A percentile compares a stretch with the other conserved stretches of the same genome.
These are phyloP conservation scores for Syngnathus scovelli DNA, from an alignment of 2,113 vertebrate genomes.

Conservation along the genomic window DNA sequence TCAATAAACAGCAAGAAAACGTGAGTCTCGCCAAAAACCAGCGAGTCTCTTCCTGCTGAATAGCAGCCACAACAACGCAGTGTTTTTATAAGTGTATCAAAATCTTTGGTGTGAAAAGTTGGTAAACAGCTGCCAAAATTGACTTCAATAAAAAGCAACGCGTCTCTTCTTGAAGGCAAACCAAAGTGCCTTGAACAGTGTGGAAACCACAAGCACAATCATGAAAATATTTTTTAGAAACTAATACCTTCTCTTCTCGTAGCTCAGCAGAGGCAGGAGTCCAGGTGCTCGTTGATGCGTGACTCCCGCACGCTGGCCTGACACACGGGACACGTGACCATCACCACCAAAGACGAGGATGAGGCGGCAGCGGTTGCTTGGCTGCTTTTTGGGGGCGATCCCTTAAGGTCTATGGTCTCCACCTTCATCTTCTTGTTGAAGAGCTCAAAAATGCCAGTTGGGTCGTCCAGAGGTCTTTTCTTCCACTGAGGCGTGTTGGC, in stretches of 20 bases:
- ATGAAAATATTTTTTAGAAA: not conserved
- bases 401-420: slow-evolving; percentile 13
- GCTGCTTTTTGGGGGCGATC: slow-evolving; percentile 21
- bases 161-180: not conserved
- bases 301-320: slow-evolving; percentile 69
- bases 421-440: slow-evolving; percentile 45
- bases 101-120: not conserved
- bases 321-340: slow-evolving; percentile 85
- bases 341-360: slow-evolving; percentile 24
- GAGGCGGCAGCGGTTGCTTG: slow-evolving; percentile 2
- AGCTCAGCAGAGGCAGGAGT: slow-evolving; percentile 72
- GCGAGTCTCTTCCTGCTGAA: not conserved
- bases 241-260: not conserved
- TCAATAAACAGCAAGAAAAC: not conserved
- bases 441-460: slow-evolving; percentile 53
- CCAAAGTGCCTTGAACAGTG: not conserved
- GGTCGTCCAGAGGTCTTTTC: slow-evolving; percentile 57
- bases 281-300: slow-evolving; percentile 85
- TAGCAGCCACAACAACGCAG: not conserved
- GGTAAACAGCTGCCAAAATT: not conserved
- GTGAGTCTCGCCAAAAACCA: not conserved
- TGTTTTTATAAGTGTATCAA: not conserved
- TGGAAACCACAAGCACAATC: not conserved
- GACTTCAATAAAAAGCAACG: not conserved
- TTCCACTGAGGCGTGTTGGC: slow-evolving; percentile 29